Base-by-base conservation (phyloP, 2,888 invertebrate species). In the Polyommatus iphigenia region DNA sequence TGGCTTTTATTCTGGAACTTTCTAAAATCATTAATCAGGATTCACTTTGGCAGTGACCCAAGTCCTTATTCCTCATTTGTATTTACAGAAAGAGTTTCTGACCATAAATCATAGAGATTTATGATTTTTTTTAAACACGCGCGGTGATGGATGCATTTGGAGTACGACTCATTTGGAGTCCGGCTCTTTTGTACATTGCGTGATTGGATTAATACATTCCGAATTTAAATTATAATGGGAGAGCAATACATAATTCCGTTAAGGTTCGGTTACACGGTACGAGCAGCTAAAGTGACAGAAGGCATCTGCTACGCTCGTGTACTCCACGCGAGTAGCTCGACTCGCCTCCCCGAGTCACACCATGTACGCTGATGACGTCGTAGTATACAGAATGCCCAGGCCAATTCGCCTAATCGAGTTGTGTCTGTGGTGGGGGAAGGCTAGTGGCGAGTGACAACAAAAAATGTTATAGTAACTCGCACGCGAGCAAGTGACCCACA, bases 41-140 rank as follows among this genome's bases (percentile, higher is more conserved):
- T 90, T 87, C 91, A 91, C 90, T 92, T 92, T 92, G 92, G 92
- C 92, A 91, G 88, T 91, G 91, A 91, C 91, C 92, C 92, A 92
- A 91, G 87, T 89, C 89, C 90, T 89, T 88, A 89, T 89, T 89
- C 87, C 90, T 92, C 92, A 92, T 92, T 92, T 92, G 92, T 92
- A 92, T 92, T 92, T 92, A 90, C 89, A 87, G 90, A 92, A 91
- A 91, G 91, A 91, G 91, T 91, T 92, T 87, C 85, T 85, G 87
- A 87, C 85, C 90, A 91, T 92, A 91, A 92, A 92, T 92, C 92
- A 92, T 90, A 87, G 85, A 92, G 91, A 92, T 92, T 89, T 92
- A 92, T 92, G 89, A 89, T 87, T 87, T 89, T 90, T 91, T 87
- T 85, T 84, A 89, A 91, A 90, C 86, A 87, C 86, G 82, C 80